Evolutionary conservation across 2,888 invertebrate genomes (phyloP).

Genomic region (Anaspis maculata): DNA sequence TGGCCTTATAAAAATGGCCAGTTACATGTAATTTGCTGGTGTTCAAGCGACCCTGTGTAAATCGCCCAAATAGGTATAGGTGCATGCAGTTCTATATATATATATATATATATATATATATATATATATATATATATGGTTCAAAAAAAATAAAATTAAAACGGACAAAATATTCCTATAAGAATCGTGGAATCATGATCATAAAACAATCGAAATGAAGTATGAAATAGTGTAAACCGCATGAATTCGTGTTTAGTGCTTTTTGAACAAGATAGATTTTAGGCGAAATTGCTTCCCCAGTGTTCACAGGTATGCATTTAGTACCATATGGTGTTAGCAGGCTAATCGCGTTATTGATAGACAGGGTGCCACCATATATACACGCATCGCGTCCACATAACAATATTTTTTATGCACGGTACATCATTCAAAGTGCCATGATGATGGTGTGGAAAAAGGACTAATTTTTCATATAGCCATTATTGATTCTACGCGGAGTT

Average conservation of each 20-base stretch:
- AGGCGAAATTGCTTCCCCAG: slow-evolving; percentile 12
- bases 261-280: slow-evolving; percentile 23
- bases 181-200: no score
- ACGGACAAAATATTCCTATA: no score
- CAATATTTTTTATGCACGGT: slow-evolving; percentile 6
- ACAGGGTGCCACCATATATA: slow-evolving; percentile 18
- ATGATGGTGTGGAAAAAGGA: no score
- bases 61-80: no score
- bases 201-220: slow-evolving; percentile 6
- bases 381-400: neutral
- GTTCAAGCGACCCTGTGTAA: no score
- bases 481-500: no score
- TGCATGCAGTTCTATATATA: slow-evolving; percentile 5
- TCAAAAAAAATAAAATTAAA: no score
- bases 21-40: slow-evolving; percentile 6
- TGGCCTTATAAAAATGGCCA: slow-evolving; percentile 6
- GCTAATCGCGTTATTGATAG: slow-evolving; percentile 29
- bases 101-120: no score
- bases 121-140: no score
- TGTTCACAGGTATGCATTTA: slow-evolving; percentile 21
- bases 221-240: slow-evolving; percentile 9
- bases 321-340: slow-evolving; percentile 26
- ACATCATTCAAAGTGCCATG: slow-evolving; percentile 3
- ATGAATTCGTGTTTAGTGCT: slow-evolving; percentile 16
- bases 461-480: slow-evolving; percentile 1